Evolutionary conservation across 2,113 vertebrate species (phyloP).

Genomic region (Acanthochromis polyacanthus): DNA sequence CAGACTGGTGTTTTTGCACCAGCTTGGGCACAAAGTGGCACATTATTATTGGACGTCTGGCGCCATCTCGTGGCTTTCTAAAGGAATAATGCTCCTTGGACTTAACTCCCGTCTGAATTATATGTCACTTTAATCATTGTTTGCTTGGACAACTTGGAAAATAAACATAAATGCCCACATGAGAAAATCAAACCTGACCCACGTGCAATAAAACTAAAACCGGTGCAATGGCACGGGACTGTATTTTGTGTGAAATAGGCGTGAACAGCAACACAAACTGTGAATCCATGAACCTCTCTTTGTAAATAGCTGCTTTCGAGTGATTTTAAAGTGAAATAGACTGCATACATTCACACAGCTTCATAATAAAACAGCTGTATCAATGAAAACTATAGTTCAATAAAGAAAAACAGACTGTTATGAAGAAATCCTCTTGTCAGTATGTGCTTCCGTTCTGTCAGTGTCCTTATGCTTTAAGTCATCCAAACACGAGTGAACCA

Average conservation of each 20-base stretch:
- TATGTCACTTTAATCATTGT: background rate
- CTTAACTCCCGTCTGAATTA: background rate
- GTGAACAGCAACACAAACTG: conserved; percentile 20
- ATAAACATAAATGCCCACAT: background rate
- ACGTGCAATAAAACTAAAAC: conserved; percentile 29
- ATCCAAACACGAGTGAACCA: too few species aligned
- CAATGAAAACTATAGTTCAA: conserved; percentile 1
- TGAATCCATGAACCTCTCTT: conserved; percentile 41
- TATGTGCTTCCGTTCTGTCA: background rate
- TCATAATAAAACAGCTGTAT: conserved; percentile 17
- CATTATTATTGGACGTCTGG: conserved; percentile 14
- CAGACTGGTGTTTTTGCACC: background rate
- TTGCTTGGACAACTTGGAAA: background rate
- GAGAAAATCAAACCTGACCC: background rate
- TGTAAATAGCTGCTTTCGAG: conserved; percentile 38
- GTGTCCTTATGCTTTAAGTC: background rate
- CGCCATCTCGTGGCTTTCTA: conserved; percentile 57
- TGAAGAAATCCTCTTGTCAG: conserved; percentile 4
- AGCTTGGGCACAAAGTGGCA: background rate
- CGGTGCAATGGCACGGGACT: background rate
- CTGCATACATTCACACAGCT: conserved; percentile 14
- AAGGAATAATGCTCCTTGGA: background rate
- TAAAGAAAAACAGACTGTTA: conserved; percentile 44
- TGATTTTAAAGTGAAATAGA: conserved; percentile 27
- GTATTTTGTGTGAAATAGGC: conserved; percentile 40